phyloP scores from a whole-genome alignment of 2,113 vertebrate genomes.

The Bungarus multicinctus region DNA sequence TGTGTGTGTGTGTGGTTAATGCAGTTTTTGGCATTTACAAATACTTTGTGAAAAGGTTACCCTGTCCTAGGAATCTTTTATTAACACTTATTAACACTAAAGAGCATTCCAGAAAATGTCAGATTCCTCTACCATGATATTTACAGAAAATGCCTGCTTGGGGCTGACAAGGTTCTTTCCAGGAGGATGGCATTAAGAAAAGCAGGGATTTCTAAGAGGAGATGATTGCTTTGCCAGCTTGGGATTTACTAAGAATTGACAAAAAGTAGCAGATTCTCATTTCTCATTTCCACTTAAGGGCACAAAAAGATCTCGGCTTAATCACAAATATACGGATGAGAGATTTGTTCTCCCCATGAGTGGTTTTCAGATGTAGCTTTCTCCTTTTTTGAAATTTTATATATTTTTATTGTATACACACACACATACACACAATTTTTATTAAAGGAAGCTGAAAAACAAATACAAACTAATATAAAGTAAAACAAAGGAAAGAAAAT shows the following conservation, averaged over 20 bases:
- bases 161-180: constrained; percentile 37
- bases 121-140: constrained; percentile 72
- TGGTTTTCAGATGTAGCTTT: not conserved
- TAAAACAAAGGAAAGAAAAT: not conserved
- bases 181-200: not conserved
- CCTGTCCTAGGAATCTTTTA: constrained; percentile 72
- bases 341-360: not conserved
- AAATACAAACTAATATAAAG: not conserved
- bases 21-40: constrained; percentile 82
- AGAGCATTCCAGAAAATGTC: constrained; percentile 75
- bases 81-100: constrained; percentile 75
- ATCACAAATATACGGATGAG: not conserved
- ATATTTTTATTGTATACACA: too few species aligned
- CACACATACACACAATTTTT: too few species aligned
- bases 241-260: not conserved
- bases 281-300: not conserved
- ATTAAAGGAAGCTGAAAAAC: not conserved
- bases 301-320: not conserved
- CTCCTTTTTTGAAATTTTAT: not conserved
- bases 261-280: not conserved
- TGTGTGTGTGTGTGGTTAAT: constrained; percentile 16
- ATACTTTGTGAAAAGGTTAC: constrained; percentile 83
- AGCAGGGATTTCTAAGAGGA: not conserved
- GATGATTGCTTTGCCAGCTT: not conserved
- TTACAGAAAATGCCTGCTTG: constrained; percentile 66